Conservation (phyloP, 2,888 invertebrate species). For the Drosophila limbata region DNA sequence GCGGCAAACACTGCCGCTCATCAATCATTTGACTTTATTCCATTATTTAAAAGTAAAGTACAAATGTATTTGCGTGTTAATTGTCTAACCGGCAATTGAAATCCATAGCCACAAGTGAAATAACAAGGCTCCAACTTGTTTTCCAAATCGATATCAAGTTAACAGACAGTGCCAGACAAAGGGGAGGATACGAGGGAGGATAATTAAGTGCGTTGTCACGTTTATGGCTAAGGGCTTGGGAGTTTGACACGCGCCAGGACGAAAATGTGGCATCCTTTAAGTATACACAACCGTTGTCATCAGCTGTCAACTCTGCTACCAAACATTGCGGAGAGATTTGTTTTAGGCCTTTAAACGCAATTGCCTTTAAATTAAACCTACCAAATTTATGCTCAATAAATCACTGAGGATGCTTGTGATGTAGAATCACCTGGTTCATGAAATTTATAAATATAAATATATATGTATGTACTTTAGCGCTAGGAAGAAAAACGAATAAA, state of each 20-base stretch:
- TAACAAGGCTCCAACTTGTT: slow-evolving; percentile 10
- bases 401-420: too few relatives aligned
- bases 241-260: slow-evolving; percentile 4
- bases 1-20: slow-evolving; percentile 17
- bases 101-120: background rate
- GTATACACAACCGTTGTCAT: slow-evolving; percentile 45
- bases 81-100: background rate
- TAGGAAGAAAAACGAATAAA: too few relatives aligned
- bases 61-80: slow-evolving; percentile 32
- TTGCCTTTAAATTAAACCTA: background rate
- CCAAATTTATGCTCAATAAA: too few relatives aligned
- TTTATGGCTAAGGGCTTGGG: slow-evolving; percentile 34
- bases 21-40: slow-evolving; percentile 39
- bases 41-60: slow-evolving; percentile 15
- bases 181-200: background rate
- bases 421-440: too few relatives aligned
- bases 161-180: background rate
- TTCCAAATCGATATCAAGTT: slow-evolving; percentile 29
- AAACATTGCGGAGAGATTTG: slow-evolving; percentile 19
- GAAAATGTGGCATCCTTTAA: slow-evolving; percentile 13
- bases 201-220: slow-evolving; percentile 63
- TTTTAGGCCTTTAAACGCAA: background rate
- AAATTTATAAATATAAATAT: too few relatives aligned
- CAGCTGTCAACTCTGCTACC: slow-evolving; percentile 34
- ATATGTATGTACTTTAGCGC: too few relatives aligned